A percentile compares a stretch with the other conserved stretches of the same genome.
These are phyloP conservation scores for Dendroctonus ponderosae DNA, from an alignment of 1,140 invertebrate species.

Conservation along the genomic window DNA sequence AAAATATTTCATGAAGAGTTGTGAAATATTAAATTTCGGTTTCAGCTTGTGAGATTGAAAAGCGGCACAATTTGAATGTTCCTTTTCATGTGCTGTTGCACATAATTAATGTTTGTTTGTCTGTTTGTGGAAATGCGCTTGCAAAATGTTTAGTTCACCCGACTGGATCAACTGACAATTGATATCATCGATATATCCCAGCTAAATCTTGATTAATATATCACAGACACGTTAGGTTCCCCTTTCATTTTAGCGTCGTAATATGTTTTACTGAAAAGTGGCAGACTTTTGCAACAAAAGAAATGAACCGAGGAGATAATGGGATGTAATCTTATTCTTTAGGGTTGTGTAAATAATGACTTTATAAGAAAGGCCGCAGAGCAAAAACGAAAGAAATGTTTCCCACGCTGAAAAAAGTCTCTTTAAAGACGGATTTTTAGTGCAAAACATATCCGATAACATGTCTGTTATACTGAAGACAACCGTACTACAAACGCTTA, in stretches of 20 bases:
- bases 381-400: slow-evolving; percentile 13
- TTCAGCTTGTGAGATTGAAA: no score
- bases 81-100: no score
- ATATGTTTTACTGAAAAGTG: slow-evolving; percentile 14
- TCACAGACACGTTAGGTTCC: slow-evolving; percentile 2
- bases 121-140: no score
- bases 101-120: no score
- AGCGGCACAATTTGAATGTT: no score
- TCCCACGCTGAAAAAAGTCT: slow-evolving; percentile 9
- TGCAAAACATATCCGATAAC: background rate
- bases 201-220: slow-evolving; percentile 4
- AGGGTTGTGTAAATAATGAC: slow-evolving; percentile 13
- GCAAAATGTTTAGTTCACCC: no score
- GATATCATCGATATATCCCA: no score
- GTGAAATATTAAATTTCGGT: no score
- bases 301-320: slow-evolving; percentile 12
- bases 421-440: slow-evolving; percentile 10
- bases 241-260: slow-evolving; percentile 5
- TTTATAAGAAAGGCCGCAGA: slow-evolving; percentile 11
- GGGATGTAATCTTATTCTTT: slow-evolving; percentile 18
- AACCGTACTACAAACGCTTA: background rate
- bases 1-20: no score
- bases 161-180: no score
- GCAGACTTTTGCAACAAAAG: slow-evolving; percentile 6
- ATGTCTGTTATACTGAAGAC: background rate